Base-by-base conservation (phyloP, 2,797 vertebrate species). In the Siniperca scherzeri region DNA sequence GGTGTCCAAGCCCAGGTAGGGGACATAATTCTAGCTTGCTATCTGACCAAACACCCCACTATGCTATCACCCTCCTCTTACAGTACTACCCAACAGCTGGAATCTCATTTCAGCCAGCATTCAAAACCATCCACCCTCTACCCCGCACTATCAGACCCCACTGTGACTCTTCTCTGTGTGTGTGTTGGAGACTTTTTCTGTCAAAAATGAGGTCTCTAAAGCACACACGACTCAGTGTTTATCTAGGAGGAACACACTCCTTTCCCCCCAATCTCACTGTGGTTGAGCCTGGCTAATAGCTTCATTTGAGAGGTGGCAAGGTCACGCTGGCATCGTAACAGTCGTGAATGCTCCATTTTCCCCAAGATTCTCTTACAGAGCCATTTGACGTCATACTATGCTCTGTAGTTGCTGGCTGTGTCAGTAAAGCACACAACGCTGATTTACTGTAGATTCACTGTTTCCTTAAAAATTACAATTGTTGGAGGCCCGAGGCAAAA, bases 1-100 rank as follows among this genome's bases (percentile, higher is more conserved):
- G 90, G 89, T 88, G 84, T 83, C 77, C 57, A 74, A 83, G 60
- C 84, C 74, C 81, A 81, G 82, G 82, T 69, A 76, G 52, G 70
- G 71, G 73, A 82, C 75, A 89, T 84, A 84, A 91, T 89, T 90
- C 89, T 81, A 83, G 78, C 90, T 87, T 88, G 80, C 88, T 93
- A 92, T 94, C 90, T 82, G 87, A 85, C 83, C 85, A 80, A 86
- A 86, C 72, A 87, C 79, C 81, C 79, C 46, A 76, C 91, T 83
- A 81, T 85, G 85, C 91, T 91, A 92, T 93, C 91, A 83, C 67
- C 66, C 76, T 83, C 76, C 81, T 91, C 85, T 87, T 88, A 89
- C 80, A 59, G 82, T 82, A 72, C 79, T 76, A 67, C 86, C 88
- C 86, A 89, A 84, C 85, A 92, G 88, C 79, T 88, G 84, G 82